Evolutionary conservation across 2,888 invertebrate species (phyloP), one percentile per base, ranked within the genome.

Genomic region (Lagria hirta): DNA sequence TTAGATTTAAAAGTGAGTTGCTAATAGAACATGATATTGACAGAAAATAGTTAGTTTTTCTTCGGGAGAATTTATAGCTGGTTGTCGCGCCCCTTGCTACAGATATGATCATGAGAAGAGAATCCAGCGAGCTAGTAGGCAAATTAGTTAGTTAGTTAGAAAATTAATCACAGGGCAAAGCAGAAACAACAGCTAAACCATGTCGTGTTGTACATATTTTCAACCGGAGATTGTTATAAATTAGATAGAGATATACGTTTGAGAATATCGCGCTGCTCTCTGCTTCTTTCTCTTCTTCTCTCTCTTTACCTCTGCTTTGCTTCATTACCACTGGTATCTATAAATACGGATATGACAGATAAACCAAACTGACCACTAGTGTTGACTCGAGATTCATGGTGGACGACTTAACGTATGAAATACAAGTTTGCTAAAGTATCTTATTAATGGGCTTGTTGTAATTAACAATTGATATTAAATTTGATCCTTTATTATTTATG

Each of bases 391-490:
- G 48, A 55, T 54, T 55, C 55, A 52, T 47, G 53, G 53, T 50
- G 51, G 45, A 56, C 53, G 48, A 51, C 54, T 54, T 51, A 51
- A 50, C 48, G 46, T 49, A 54, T 53, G 49, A 40, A 37, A 56
- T 55, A 52, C 57, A 51, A 57, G 57, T 55, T 51, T 51, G 52
- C 47, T 56, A 58, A 57, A 57, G 58, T 54, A 55, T 55, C 51
- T 57, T 60, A 60, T 60, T 60, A 58, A 58, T 60, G 57, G 49
- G 52, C 50, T 48, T 48, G 53, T 47, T 54, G 53, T 56, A 58
- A 58, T 60, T 60, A 60, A 57, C 60, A 55, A 54, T 55, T 50
- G 30, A 41, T 37, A 42, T 47, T 42, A 47, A 47, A 47, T 46
- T 41, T 32, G 36, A 46, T 46, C 36, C 42, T 29, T 27, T 26